These are phyloP conservation scores for Rhopalosiphum nymphaeae DNA, from an alignment of 2,888 invertebrate genomes.

Conservation along the genomic window DNA sequence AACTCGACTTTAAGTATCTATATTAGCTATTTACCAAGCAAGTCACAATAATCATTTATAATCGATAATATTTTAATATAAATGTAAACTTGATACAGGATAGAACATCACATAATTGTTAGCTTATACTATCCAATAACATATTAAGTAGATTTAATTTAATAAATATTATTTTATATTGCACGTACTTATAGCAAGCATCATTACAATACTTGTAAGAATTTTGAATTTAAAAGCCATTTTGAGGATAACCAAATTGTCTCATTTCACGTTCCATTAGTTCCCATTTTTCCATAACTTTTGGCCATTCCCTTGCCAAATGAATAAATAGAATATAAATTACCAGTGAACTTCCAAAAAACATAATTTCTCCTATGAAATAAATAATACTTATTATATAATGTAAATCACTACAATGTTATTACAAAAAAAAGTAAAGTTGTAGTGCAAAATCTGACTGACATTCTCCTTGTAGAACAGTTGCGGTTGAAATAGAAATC, in stretches of 20 bases:
- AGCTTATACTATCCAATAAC: not conserved
- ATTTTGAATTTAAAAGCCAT: slow-evolving; percentile 69
- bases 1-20: not conserved
- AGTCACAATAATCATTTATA: not conserved
- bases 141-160: not conserved
- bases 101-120: not conserved
- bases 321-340: slow-evolving; percentile 74
- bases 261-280: slow-evolving; percentile 70
- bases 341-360: slow-evolving; percentile 74
- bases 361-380: slow-evolving; percentile 71
- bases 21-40: not conserved
- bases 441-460: not conserved
- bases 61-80: not conserved
- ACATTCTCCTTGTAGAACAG: not conserved
- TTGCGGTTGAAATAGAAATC: not conserved
- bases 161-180: not conserved
- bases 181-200: slow-evolving; percentile 69
- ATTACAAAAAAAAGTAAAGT: not conserved
- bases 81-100: not conserved
- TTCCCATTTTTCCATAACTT: slow-evolving; percentile 70
- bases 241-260: slow-evolving; percentile 69
- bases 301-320: slow-evolving; percentile 74
- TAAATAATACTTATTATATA: not conserved
- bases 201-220: slow-evolving; percentile 69
- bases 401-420: not conserved